Percentiles rank a stretch among this genome's conserved stretches.
Evolutionary conservation across 2,888 invertebrate genomes (phyloP).

Genomic region (Hydraecia micacea): DNA sequence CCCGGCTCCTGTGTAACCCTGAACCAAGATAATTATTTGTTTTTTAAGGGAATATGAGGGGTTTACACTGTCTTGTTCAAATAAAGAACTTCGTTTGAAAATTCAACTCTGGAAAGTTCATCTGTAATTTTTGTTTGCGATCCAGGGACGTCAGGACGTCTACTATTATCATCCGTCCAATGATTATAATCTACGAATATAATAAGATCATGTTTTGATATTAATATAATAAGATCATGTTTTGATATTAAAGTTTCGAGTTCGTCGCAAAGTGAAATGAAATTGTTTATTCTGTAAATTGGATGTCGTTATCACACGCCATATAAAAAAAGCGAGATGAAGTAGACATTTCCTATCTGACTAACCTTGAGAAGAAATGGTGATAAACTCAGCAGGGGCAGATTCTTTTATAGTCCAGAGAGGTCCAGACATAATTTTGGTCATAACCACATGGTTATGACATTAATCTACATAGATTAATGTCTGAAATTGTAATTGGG

Average conservation of each 20-base stretch:
- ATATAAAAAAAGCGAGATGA: no score
- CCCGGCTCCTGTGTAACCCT: constrained; percentile 87
- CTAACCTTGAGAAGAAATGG: no score
- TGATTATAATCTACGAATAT: no score
- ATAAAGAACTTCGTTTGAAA: not conserved
- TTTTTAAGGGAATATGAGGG: not conserved
- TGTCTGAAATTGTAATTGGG: not conserved
- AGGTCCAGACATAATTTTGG: not conserved
- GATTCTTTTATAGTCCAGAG: no score
- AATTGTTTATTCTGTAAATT: not conserved
- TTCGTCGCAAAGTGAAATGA: not conserved
- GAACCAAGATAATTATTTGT: not conserved
- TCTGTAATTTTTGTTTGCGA: not conserved
- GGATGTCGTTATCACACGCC: no score
- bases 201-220: no score
- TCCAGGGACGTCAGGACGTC: not conserved
- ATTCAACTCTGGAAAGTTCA: not conserved
- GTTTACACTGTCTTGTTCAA: not conserved
- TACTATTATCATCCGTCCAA: not conserved
- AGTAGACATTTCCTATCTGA: no score
- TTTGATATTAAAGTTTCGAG: not conserved
- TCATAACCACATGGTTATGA: no score
- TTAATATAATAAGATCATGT: not conserved
- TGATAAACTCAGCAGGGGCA: no score
- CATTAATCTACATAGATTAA: no score